These are phyloP conservation scores for Martes martes DNA, from an alignment of 2,113 vertebrate genomes.

Conservation along the genomic window DNA sequence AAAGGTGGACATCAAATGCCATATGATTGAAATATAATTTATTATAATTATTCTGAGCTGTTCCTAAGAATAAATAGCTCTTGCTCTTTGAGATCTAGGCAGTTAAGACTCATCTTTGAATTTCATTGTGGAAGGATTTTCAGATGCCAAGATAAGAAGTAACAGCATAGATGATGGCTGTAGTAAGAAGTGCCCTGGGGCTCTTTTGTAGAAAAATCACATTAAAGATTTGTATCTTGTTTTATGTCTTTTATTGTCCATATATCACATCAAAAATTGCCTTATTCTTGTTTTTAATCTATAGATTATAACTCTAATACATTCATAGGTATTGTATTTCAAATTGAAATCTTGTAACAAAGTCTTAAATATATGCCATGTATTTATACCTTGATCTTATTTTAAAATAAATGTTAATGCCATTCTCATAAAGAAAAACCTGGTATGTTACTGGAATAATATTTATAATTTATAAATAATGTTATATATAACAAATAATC, in stretches of 20 bases:
- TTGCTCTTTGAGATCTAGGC: not conserved
- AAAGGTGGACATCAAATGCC: not conserved
- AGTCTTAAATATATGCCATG: not conserved
- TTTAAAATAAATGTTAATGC: not conserved
- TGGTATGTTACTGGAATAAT: not conserved
- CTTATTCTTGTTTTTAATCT: not conserved
- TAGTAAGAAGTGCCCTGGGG: not conserved
- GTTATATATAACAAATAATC: not conserved
- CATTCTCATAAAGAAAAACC: not conserved
- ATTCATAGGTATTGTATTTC: not conserved
- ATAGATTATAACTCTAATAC: not conserved
- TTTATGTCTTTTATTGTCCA: not conserved
- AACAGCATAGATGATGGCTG: not conserved
- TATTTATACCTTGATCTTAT: not conserved
- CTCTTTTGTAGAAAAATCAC: not conserved
- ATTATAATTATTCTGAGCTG: not conserved
- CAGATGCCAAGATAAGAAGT: not conserved
- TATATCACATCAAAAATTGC: not conserved
- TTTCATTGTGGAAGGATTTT: not conserved
- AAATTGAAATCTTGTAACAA: not conserved
- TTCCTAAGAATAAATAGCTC: conserved; percentile 18
- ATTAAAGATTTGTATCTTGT: not conserved
- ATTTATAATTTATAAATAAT: not conserved
- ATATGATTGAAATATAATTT: not conserved
- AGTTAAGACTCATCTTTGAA: not conserved